Evolutionary conservation across 2,888 invertebrate species (phyloP), one percentile per base, ranked within the genome.

Genomic region (Eupithecia insigniata): DNA sequence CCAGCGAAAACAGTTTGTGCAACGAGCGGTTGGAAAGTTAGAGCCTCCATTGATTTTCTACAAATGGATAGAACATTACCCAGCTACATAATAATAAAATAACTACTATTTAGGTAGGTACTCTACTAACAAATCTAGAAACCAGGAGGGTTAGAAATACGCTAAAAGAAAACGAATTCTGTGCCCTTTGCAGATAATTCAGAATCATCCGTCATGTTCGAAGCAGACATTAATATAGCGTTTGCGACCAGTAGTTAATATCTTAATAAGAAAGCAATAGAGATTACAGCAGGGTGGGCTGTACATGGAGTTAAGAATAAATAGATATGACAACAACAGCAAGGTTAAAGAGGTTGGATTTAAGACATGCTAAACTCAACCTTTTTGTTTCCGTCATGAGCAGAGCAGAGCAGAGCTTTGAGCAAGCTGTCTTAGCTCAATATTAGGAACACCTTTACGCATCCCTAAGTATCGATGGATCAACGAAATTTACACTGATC

Each of bases 211-310:
- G 70, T 72, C 75, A 74, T 61, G 61, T 69, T 67, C 32, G 68
- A 72, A 55, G 68, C 74, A 76, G 79, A 85, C 78, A 90, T 91
- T 90, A 92, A 90, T 74, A 89, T 81, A 80, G 81, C 89, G 85
- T 91, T 90, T 88, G 89, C 85, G 82, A 83, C 84, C 84, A 80
- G 89, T 89, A 90, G 91, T 92, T 92, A 92, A 92, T 89, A 87
- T 92, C 92, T 92, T 92, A 93, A 92, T 93, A 92, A 89, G 90
- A 91, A 92, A 87, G 88, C 89, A 90, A 90, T 91, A 89, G 72
- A 75, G 73, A 72, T 77, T 72, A 66, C 46, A 75, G 76, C 73
- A 69, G 71, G 74, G 75, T 75, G 75, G 71, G 61, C 66, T 61
- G 51, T 43, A 60, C 70, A 64, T 55, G 51, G 68, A 70, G 62